Percentiles rank a stretch among this genome's conserved stretches.
Conservation (phyloP, 2,888 invertebrate species). For the Bellardia bayeri region DNA sequence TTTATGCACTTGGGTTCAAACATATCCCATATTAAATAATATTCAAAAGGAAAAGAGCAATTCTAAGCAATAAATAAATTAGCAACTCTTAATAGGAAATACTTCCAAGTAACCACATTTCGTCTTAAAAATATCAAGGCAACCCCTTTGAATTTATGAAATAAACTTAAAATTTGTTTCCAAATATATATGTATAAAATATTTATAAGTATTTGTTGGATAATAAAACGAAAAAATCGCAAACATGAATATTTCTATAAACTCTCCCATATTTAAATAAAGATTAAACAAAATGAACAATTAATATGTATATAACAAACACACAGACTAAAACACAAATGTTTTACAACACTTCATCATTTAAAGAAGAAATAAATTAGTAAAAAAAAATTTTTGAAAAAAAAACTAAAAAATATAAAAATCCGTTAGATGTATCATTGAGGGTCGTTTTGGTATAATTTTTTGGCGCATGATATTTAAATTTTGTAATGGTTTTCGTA, state of each 20-base stretch:
- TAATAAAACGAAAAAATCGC: neutral
- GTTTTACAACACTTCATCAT: conserved; percentile 11
- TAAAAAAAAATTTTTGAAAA: neutral
- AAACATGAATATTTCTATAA: conserved; percentile 12
- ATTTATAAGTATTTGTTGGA: conserved; percentile 15
- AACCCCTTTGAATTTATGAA: conserved; percentile 16
- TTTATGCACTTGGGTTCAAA: no score
- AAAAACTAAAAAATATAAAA: conserved; percentile 10
- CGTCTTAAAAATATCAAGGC: neutral
- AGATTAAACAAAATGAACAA: conserved; percentile 2
- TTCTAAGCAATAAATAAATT: no score
- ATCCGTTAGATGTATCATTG: conserved; percentile 23
- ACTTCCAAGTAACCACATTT: no score
- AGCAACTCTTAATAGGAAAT: no score
- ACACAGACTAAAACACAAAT: neutral
- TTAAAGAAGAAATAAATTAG: neutral
- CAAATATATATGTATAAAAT: neutral
- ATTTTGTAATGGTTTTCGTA: neutral
- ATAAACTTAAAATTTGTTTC: conserved; percentile 4
- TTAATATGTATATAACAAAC: neutral
- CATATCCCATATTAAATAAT: no score
- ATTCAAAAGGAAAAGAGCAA: no score
- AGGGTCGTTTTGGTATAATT: conserved; percentile 32
- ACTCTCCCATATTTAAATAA: conserved; percentile 21
- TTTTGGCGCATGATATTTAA: conserved; percentile 29